Conservation (phyloP, 2,113 vertebrate species). For the Bambusicola thoracicus region DNA sequence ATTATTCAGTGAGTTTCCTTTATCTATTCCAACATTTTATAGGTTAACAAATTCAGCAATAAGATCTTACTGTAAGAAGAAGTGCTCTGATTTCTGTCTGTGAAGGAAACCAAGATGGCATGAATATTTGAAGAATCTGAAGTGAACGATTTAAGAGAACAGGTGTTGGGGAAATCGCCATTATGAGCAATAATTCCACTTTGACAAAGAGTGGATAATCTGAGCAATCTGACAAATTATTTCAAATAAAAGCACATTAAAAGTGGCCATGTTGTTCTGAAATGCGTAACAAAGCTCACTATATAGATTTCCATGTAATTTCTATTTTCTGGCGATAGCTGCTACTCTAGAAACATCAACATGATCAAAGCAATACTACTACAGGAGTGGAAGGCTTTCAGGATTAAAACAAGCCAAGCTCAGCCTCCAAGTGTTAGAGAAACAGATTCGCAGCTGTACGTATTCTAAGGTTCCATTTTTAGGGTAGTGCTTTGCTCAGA, state of each 20-base stretch:
- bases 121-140: conserved; percentile 56
- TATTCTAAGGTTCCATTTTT: not conserved
- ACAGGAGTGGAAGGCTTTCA: not conserved
- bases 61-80: conserved; percentile 57
- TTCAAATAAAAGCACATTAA: conserved; percentile 18
- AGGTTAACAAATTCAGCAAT: conserved; percentile 64
- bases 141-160: conserved; percentile 48
- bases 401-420: not conserved
- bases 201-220: not conserved
- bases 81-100: conserved; percentile 65
- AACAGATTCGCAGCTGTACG: not conserved
- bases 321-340: not conserved
- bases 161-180: conserved; percentile 47
- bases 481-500: not conserved
- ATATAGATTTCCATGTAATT: accelerated
- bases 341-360: not conserved
- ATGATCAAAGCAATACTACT: not conserved
- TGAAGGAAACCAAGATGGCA: conserved; percentile 62
- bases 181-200: conserved; percentile 30
- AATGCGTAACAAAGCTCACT: not conserved
- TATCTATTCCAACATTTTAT: conserved; percentile 16
- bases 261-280: not conserved
- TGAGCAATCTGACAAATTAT: not conserved
- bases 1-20: not conserved
- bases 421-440: not conserved